Conservation (phyloP, 2,113 vertebrate genomes). For the Oxyura jamaicensis region DNA sequence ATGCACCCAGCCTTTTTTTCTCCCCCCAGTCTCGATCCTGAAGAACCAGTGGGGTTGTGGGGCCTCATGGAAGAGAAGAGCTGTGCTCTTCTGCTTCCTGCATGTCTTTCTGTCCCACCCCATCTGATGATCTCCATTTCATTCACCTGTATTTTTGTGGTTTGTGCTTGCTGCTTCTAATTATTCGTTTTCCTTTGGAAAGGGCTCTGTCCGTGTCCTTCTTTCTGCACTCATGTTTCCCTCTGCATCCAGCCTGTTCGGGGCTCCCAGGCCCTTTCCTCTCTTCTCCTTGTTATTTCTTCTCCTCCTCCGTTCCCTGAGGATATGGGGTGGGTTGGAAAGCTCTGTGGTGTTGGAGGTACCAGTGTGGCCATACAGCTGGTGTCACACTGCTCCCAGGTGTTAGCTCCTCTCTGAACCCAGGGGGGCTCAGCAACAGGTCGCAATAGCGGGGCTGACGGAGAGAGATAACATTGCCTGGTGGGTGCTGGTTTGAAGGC, state of each 20-base stretch:
- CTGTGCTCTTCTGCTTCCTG: constrained; percentile 18
- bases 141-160: constrained; percentile 20
- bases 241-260: neutral
- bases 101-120: neutral
- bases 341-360: neutral
- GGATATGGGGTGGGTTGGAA: rapidly evolving
- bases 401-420: neutral
- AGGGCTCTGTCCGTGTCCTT: neutral
- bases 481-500: neutral
- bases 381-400: rapidly evolving
- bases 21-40: neutral
- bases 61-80: constrained; percentile 28
- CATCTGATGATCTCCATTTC: neutral
- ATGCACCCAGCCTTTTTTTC: neutral
- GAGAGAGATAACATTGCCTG: rapidly evolving
- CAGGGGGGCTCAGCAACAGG: neutral
- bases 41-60: neutral
- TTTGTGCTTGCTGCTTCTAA: constrained; percentile 26
- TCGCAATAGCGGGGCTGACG: rapidly evolving
- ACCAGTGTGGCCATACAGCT: rapidly evolving
- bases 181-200: constrained; percentile 32
- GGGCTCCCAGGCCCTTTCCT: neutral
- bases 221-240: neutral
- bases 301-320: neutral
- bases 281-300: neutral